phyloP scores from a whole-genome alignment of 2,888 invertebrate species.

The Scotopteryx bipunctaria region DNA sequence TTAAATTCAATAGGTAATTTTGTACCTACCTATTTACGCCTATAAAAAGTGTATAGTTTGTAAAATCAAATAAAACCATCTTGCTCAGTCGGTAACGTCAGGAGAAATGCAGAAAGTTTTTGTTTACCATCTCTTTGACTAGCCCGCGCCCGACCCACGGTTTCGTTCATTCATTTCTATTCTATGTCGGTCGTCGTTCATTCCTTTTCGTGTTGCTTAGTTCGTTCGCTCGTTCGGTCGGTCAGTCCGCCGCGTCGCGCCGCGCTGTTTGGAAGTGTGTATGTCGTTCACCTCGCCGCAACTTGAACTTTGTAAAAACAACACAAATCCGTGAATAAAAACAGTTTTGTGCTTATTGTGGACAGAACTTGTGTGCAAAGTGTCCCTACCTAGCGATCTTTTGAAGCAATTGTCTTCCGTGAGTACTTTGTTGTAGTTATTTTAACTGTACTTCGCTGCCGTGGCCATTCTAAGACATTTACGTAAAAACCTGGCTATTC shows the following conservation, averaged over 20 bases:
- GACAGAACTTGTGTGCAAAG: constrained; percentile 51
- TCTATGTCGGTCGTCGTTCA: too few relatives aligned
- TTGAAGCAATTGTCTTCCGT: constrained; percentile 62
- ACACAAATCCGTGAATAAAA: constrained; percentile 49
- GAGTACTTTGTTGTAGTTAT: constrained; percentile 68
- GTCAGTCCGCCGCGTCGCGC: constrained; percentile 66
- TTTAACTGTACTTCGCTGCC: constrained; percentile 73
- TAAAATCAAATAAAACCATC: too few relatives aligned
- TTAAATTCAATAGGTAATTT: too few relatives aligned
- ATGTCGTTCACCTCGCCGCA: constrained; percentile 41
- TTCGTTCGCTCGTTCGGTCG: constrained; percentile 32
- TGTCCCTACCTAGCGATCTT: constrained; percentile 47
- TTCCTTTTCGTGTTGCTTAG: not conserved
- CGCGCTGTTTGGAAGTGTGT: constrained; percentile 43
- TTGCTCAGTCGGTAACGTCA: too few relatives aligned
- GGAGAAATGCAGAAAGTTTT: not conserved
- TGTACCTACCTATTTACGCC: not conserved
- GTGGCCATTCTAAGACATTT: constrained; percentile 62
- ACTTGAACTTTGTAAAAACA: constrained; percentile 60
- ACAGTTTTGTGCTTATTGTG: constrained; percentile 58
- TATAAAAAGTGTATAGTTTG: not conserved
- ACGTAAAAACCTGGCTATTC: constrained; percentile 56
- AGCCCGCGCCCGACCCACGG: not conserved
- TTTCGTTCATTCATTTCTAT: constrained; percentile 9
- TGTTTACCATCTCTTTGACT: not conserved